Evolutionary conservation across 2,113 vertebrate genomes (phyloP).

Genomic region (Empidonax alnorum): DNA sequence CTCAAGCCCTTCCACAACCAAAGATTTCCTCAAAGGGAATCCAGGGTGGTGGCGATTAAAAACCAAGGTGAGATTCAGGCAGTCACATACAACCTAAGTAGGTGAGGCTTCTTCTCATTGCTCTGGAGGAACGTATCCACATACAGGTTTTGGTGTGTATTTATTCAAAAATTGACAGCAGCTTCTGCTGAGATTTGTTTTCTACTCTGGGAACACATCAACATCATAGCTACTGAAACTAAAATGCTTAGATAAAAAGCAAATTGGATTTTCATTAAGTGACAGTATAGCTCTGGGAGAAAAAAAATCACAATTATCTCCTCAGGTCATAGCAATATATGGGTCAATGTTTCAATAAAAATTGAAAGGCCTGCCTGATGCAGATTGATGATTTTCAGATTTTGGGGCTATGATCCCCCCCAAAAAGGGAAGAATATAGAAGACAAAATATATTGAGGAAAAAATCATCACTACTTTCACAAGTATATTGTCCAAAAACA

Average conservation of each 20-base stretch:
- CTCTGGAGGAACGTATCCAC: neutral
- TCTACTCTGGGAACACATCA: slow-evolving; percentile 45
- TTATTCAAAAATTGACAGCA: slow-evolving; percentile 57
- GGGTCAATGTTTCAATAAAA: neutral
- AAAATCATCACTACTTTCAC: neutral
- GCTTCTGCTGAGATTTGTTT: slow-evolving; percentile 46
- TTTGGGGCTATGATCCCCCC: neutral
- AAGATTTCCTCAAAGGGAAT: neutral
- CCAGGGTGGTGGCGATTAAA: neutral
- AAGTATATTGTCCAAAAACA: neutral
- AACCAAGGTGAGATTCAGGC: neutral
- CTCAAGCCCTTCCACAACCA: neutral
- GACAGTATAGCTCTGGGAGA: neutral
- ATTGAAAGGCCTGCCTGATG: neutral
- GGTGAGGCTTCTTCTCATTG: neutral
- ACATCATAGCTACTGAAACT: slow-evolving; percentile 49
- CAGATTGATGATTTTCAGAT: neutral
- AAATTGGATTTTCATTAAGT: slow-evolving; percentile 14
- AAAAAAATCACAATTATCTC: neutral
- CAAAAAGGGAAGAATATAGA: neutral
- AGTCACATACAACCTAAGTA: neutral
- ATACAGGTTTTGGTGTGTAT: slow-evolving; percentile 31
- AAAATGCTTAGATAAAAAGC: slow-evolving; percentile 47
- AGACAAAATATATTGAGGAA: neutral
- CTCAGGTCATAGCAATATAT: neutral